Percentiles rank a stretch among this genome's conserved stretches.
Conservation (phyloP, 1,140 invertebrate species). For the Cyclargus thomasi region DNA sequence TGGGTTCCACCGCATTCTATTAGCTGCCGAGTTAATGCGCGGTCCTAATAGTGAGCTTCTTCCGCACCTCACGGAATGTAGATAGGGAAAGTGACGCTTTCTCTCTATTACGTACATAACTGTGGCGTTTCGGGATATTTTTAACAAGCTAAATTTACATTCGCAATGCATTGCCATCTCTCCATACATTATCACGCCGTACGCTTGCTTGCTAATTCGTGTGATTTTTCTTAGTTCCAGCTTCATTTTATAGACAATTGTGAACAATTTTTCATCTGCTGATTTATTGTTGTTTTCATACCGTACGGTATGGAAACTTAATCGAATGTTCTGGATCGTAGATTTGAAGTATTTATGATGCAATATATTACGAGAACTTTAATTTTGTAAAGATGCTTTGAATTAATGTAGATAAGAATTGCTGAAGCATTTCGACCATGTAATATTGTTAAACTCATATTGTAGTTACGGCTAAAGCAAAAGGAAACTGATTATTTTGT, state of each 20-base stretch:
- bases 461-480: constrained; percentile 10
- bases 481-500: background rate
- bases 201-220: constrained; percentile 59
- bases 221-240: constrained; percentile 52
- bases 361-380: background rate
- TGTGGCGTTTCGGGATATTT: constrained; percentile 30
- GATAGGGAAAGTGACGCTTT: constrained; percentile 51
- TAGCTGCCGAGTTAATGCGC: constrained; percentile 37
- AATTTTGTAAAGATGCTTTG: constrained; percentile 5
- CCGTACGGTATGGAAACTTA: constrained; percentile 14
- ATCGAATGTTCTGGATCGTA: constrained; percentile 15
- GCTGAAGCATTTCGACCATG: constrained; percentile 7
- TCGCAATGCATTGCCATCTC: constrained; percentile 58
- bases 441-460: constrained; percentile 5
- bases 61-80: constrained; percentile 41
- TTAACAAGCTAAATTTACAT: constrained; percentile 39
- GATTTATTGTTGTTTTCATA: constrained; percentile 25
- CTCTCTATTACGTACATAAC: constrained; percentile 35
- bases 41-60: constrained; percentile 37
- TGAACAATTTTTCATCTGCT: constrained; percentile 19
- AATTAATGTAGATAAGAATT: constrained; percentile 4
- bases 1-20: constrained; percentile 42
- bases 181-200: constrained; percentile 52
- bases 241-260: constrained; percentile 28
- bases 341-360: background rate